These are phyloP conservation scores for Ectobius pallidus DNA, from an alignment of 2,888 invertebrate species.

Conservation along the genomic window DNA sequence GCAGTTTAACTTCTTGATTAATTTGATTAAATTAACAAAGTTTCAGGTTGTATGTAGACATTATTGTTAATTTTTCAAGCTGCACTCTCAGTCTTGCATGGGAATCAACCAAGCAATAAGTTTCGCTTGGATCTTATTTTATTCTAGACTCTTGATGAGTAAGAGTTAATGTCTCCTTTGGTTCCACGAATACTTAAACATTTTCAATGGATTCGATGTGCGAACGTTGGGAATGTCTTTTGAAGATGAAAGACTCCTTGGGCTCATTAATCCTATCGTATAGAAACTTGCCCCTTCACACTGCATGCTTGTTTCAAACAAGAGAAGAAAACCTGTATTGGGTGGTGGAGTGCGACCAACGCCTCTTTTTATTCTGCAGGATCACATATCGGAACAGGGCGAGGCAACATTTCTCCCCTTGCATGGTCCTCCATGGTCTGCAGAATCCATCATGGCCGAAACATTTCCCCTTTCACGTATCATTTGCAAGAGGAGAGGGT, in stretches of 20 bases:
- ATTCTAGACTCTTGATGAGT: too few relatives aligned
- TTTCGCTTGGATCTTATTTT: too few relatives aligned
- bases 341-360: slow-evolving; percentile 7
- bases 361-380: not conserved
- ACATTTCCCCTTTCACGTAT: not conserved
- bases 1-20: too few relatives aligned
- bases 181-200: too few relatives aligned
- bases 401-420: not conserved
- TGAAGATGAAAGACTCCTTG: not conserved
- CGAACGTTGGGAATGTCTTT: not conserved
- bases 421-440: slow-evolving; percentile 2
- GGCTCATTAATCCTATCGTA: not conserved
- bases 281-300: not conserved
- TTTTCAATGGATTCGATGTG: too few relatives aligned
- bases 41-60: too few relatives aligned
- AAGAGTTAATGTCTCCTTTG: too few relatives aligned
- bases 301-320: not conserved
- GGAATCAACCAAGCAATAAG: too few relatives aligned
- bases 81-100: too few relatives aligned
- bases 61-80: too few relatives aligned
- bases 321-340: slow-evolving; percentile 8
- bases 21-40: too few relatives aligned
- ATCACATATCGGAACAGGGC: not conserved
- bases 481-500: slow-evolving; percentile 1
- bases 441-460: slow-evolving; percentile 14